Evolutionary conservation across 2,797 vertebrate genomes (phyloP).

Genomic region (Malurus leucopterus): DNA sequence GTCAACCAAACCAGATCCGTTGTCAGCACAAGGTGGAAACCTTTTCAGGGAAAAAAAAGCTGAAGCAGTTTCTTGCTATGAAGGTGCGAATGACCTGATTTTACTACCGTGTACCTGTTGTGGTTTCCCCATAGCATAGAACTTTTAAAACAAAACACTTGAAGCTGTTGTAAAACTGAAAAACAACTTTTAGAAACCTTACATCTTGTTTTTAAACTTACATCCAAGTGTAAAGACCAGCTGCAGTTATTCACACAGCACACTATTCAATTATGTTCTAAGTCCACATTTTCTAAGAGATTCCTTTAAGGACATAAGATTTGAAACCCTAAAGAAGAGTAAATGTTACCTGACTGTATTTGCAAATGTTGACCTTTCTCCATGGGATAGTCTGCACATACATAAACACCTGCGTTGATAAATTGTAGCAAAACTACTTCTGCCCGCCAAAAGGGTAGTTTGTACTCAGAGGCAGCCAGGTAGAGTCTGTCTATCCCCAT

Average conservation of each 20-base stretch:
- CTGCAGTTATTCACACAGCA: not conserved
- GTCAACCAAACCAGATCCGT: not conserved
- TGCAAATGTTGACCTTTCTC: not conserved
- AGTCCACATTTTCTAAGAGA: not conserved
- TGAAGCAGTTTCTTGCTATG: not conserved
- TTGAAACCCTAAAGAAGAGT: not conserved
- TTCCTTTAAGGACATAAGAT: not conserved
- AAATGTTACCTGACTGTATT: not conserved
- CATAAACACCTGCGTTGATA: not conserved
- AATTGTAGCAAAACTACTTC: not conserved
- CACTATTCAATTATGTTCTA: not conserved
- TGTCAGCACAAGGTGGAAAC: not conserved
- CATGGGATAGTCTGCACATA: not conserved
- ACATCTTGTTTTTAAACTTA: not conserved
- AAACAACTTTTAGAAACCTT: not conserved
- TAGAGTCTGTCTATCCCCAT: not conserved
- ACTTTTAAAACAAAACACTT: not conserved
- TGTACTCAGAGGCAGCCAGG: not conserved
- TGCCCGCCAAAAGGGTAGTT: not conserved
- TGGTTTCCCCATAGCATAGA: slow-evolving; percentile 1
- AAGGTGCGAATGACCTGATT: slow-evolving; percentile 30
- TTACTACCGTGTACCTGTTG: not conserved
- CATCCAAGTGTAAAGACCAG: not conserved
- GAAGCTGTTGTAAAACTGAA: not conserved
- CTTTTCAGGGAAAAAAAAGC: not conserved